Percentiles rank a stretch among this genome's conserved stretches.
Conservation (phyloP, 1,140 invertebrate species). For the Brachystomella parvula region DNA sequence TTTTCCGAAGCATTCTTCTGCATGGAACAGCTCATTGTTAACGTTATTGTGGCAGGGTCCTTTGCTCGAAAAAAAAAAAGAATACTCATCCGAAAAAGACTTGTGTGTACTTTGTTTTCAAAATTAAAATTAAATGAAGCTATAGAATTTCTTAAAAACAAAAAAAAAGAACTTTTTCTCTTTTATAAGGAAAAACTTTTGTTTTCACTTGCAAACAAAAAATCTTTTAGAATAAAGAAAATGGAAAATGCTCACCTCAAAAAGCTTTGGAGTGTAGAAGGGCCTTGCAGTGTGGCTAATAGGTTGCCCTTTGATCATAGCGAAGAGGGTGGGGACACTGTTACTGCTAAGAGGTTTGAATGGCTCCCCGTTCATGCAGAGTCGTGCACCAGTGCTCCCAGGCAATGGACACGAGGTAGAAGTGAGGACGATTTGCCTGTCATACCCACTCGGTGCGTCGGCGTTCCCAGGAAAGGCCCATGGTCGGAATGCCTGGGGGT, state of each 20-base stretch:
- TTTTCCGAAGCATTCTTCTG: too few species aligned
- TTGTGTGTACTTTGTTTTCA: too few species aligned
- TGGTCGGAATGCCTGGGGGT: neutral
- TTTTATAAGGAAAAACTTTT: neutral
- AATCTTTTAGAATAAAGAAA: neutral
- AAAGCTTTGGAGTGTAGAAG: neutral
- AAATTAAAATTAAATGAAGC: too few species aligned
- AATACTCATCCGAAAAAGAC: too few species aligned
- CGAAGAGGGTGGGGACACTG: neutral
- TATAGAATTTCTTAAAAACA: neutral
- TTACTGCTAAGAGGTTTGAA: neutral
- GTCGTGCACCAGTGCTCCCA: neutral
- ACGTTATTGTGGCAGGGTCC: too few species aligned
- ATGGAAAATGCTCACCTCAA: neutral
- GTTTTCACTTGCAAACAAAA: too few species aligned
- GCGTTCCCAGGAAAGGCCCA: neutral
- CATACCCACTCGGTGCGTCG: neutral
- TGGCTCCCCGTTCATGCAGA: conserved; percentile 6
- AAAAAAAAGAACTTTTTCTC: neutral
- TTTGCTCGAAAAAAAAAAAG: too few species aligned
- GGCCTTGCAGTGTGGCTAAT: neutral
- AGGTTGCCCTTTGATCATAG: neutral
- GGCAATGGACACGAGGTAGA: neutral
- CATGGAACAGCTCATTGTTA: too few species aligned
- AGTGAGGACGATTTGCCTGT: neutral